phyloP scores from a whole-genome alignment of 2,888 invertebrate genomes.

The Coleophora flavipennella region DNA sequence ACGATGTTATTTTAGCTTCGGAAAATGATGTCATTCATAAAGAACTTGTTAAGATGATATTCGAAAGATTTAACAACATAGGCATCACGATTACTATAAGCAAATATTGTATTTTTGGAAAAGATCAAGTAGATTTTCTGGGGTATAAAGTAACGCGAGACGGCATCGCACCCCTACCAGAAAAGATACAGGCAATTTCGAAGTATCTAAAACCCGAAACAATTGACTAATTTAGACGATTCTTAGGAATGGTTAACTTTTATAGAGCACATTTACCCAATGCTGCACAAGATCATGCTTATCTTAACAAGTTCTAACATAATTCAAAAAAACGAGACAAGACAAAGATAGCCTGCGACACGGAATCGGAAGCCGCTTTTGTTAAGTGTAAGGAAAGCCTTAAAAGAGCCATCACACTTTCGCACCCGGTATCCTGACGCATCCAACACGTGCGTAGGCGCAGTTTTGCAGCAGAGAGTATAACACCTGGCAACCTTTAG shows the following conservation, averaged over 20 bases:
- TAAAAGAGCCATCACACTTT: no score
- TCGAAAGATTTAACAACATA: background rate
- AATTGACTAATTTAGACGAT: slow-evolving; percentile 8
- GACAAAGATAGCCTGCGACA: slow-evolving; percentile 14
- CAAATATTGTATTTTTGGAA: slow-evolving; percentile 8
- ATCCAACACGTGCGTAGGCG: slow-evolving; percentile 28
- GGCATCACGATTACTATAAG: slow-evolving; percentile 6
- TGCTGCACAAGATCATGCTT: slow-evolving; percentile 17
- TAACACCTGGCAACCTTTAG: slow-evolving; percentile 9
- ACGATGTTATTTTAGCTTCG: slow-evolving; percentile 26
- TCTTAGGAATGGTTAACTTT: slow-evolving; percentile 17
- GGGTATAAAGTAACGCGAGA: slow-evolving; percentile 4
- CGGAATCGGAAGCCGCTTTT: slow-evolving; percentile 6
- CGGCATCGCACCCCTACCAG: slow-evolving; percentile 1
- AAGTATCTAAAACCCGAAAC: slow-evolving; percentile 10
- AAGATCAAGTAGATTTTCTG: background rate
- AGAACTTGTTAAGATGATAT: slow-evolving; percentile 3
- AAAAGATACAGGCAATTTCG: slow-evolving; percentile 3
- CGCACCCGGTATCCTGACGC: slow-evolving; percentile 18
- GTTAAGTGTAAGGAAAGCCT: no score
- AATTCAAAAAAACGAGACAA: slow-evolving; percentile 12
- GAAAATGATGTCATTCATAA: slow-evolving; percentile 6
- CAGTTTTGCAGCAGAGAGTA: slow-evolving; percentile 25
- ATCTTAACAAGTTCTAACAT: slow-evolving; percentile 8
- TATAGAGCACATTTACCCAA: slow-evolving; percentile 24